Percentiles rank a stretch among this genome's conserved stretches.
Conservation (phyloP, 2,888 invertebrate genomes). For the Graphium colonna region DNA sequence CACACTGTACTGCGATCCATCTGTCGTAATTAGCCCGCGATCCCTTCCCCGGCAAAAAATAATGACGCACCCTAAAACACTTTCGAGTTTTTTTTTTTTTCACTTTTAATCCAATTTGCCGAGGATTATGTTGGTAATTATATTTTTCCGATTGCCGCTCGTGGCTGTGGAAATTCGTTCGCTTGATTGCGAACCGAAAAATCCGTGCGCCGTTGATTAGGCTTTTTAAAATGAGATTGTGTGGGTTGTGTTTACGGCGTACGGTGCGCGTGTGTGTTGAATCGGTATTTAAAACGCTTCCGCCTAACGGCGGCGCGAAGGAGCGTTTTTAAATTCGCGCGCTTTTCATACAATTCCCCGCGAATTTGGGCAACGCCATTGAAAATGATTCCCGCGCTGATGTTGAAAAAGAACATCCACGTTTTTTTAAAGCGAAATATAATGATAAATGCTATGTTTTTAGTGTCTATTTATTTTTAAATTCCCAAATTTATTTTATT, state of each 20-base stretch:
- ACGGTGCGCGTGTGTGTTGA: conserved; percentile 24
- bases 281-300: conserved; percentile 25
- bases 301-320: conserved; percentile 11
- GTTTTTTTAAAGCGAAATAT: background rate
- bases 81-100: conserved; percentile 71
- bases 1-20: conserved; percentile 73
- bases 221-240: conserved; percentile 55
- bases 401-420: too few species aligned
- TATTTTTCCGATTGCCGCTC: conserved; percentile 77
- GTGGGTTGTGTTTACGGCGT: conserved; percentile 29
- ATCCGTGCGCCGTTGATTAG: conserved; percentile 66
- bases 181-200: conserved; percentile 69
- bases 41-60: conserved; percentile 73
- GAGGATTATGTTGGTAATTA: conserved; percentile 80
- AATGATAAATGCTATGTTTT: too few species aligned
- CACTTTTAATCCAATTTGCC: conserved; percentile 80
- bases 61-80: conserved; percentile 79
- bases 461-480: too few species aligned
- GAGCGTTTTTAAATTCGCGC: conserved; percentile 7
- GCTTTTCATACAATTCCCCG: background rate
- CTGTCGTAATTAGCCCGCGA: conserved; percentile 75
- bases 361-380: conserved; percentile 5
- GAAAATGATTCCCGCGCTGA: background rate
- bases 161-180: conserved; percentile 61
- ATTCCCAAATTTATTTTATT: background rate